These are phyloP conservation scores for Meloidogyne exigua DNA, from an alignment of 1,140 invertebrate species.

Conservation along the genomic window DNA sequence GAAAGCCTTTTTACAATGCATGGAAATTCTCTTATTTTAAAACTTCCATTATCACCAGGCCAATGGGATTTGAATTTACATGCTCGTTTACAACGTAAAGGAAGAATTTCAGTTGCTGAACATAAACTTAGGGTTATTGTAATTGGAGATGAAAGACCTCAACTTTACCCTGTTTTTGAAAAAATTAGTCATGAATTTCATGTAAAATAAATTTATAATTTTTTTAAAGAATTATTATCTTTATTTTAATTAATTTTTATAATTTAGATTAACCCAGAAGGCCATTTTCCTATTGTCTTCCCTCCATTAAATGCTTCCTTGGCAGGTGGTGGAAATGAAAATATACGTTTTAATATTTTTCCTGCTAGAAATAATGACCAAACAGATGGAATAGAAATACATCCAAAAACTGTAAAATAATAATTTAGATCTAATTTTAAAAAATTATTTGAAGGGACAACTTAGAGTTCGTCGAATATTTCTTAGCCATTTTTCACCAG, in stretches of 20 bases:
- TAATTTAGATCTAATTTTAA: slow-evolving; percentile 38
- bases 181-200: slow-evolving; percentile 54
- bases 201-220: slow-evolving; percentile 15
- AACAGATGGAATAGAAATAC: slow-evolving; percentile 39
- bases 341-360: slow-evolving; percentile 38
- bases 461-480: slow-evolving; percentile 3
- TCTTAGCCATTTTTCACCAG: background rate
- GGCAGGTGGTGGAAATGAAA: slow-evolving; percentile 12
- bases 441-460: slow-evolving; percentile 32
- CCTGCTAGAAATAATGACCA: slow-evolving; percentile 23
- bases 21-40: slow-evolving; percentile 42
- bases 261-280: slow-evolving; percentile 30
- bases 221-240: background rate
- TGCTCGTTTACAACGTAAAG: slow-evolving; percentile 23
- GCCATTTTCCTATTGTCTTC: slow-evolving; percentile 18
- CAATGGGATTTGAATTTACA: slow-evolving; percentile 37
- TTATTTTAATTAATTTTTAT: slow-evolving; percentile 21
- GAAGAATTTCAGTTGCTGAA: background rate
- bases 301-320: slow-evolving; percentile 28
- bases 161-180: slow-evolving; percentile 61
- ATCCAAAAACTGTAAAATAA: slow-evolving; percentile 38
- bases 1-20: slow-evolving; percentile 38
- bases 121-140: slow-evolving; percentile 47
- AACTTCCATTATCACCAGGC: slow-evolving; percentile 24
- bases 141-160: slow-evolving; percentile 51